A percentile compares a stretch with the other conserved stretches of the same genome.
phyloP scores from a whole-genome alignment of 2,113 vertebrate genomes.

The Aphyosemion australe region DNA sequence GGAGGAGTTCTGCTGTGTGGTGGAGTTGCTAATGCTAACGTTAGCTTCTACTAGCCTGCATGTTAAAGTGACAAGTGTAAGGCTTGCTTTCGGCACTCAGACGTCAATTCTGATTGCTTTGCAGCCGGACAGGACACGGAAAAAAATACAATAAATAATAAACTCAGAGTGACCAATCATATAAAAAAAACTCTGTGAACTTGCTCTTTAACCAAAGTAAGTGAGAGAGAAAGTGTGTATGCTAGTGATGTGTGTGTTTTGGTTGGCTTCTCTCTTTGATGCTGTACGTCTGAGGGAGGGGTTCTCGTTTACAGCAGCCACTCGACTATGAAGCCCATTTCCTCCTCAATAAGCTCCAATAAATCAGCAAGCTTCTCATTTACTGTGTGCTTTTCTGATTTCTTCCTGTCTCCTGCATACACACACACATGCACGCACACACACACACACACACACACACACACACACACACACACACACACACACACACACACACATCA shows the following conservation, averaged over 20 bases:
- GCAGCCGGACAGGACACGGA: too few relatives aligned
- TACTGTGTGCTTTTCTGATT: conserved; percentile 54
- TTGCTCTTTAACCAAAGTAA: neutral
- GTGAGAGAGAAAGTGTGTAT: conserved; percentile 4
- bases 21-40: too few relatives aligned
- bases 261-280: conserved; percentile 53
- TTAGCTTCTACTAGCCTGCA: too few relatives aligned
- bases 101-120: too few relatives aligned
- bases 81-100: too few relatives aligned
- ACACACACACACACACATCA: conserved; percentile 4
- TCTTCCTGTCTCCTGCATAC: neutral
- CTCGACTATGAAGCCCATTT: conserved; percentile 74
- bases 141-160: too few relatives aligned
- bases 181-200: too few relatives aligned
- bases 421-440: neutral
- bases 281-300: conserved; percentile 34
- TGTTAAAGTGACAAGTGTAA: too few relatives aligned
- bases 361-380: conserved; percentile 62
- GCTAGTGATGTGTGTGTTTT: conserved; percentile 2
- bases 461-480: neutral
- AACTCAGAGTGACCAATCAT: too few relatives aligned
- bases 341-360: conserved; percentile 69
- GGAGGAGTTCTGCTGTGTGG: too few relatives aligned
- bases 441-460: neutral
- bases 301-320: conserved; percentile 69